Conservation (phyloP, 2,797 vertebrate species). For the Poeciliopsis gracilis region DNA sequence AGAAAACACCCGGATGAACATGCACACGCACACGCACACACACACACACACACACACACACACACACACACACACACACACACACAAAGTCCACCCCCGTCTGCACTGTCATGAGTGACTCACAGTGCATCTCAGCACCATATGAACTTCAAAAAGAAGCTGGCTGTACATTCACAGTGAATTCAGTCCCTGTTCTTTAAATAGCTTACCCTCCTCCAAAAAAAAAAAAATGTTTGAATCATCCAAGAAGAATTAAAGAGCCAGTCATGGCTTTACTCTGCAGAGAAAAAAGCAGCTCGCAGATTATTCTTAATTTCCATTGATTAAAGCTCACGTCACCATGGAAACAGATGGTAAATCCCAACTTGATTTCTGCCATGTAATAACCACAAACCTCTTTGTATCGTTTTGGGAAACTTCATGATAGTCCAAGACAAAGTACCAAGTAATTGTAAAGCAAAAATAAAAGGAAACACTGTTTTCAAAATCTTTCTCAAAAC, state of each 20-base stretch:
- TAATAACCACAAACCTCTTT: neutral
- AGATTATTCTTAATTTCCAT: slow-evolving; percentile 46
- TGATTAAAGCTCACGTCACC: slow-evolving; percentile 14
- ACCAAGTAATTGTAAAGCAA: neutral
- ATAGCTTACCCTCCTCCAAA: slow-evolving; percentile 75
- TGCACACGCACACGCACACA: slow-evolving; percentile 25
- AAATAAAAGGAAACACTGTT: neutral
- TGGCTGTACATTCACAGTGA: slow-evolving; percentile 76
- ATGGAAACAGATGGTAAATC: neutral
- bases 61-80: slow-evolving; percentile 15
- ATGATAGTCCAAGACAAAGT: neutral
- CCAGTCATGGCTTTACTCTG: slow-evolving; percentile 46
- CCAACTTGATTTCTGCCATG: neutral
- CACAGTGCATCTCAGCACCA: slow-evolving; percentile 68
- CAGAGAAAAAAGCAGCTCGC: slow-evolving; percentile 15
- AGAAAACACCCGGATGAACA: slow-evolving; percentile 59
- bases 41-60: slow-evolving; percentile 30
- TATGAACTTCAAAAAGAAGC: slow-evolving; percentile 80
- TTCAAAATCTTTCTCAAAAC: neutral
- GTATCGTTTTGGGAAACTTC: neutral
- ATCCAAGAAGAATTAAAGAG: slow-evolving; percentile 67
- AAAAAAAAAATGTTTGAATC: slow-evolving; percentile 71
- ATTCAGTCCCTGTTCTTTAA: slow-evolving; percentile 75
- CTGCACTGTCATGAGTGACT: slow-evolving; percentile 80
- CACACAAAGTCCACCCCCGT: slow-evolving; percentile 63